These are phyloP conservation scores for Drosophila neotestacea DNA, from an alignment of 2,888 invertebrate species.

Conservation along the genomic window DNA sequence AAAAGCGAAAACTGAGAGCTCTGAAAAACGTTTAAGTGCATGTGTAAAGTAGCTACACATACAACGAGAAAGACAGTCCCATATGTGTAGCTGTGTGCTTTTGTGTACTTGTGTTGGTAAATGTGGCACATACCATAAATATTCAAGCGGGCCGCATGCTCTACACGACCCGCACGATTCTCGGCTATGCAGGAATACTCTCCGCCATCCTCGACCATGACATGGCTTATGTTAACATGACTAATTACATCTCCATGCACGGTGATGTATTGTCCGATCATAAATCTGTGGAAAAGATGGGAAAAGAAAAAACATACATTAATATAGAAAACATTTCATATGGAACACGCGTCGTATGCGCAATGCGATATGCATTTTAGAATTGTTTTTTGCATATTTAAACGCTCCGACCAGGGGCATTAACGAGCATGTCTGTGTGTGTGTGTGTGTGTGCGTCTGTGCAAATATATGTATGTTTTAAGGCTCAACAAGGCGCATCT, in stretches of 20 bases:
- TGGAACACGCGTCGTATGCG: slow-evolving; percentile 55
- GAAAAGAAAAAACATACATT: slow-evolving; percentile 46
- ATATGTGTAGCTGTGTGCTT: slow-evolving; percentile 4
- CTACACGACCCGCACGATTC: slow-evolving; percentile 90
- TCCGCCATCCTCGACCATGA: slow-evolving; percentile 92
- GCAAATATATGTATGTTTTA: slow-evolving; percentile 14
- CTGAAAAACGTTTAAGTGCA: slow-evolving; percentile 73
- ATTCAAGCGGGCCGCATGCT: slow-evolving; percentile 91
- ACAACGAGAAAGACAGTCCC: slow-evolving; percentile 7
- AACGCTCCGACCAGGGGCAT: slow-evolving; percentile 56
- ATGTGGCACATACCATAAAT: slow-evolving; percentile 89
- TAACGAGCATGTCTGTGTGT: slow-evolving; percentile 42
- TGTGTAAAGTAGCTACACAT: slow-evolving; percentile 68
- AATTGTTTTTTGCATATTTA: slow-evolving; percentile 64
- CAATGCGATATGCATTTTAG: slow-evolving; percentile 64
- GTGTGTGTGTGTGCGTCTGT: slow-evolving; percentile 8
- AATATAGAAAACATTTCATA: slow-evolving; percentile 59
- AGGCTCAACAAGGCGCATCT: slow-evolving; percentile 60
- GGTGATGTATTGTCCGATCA: slow-evolving; percentile 91
- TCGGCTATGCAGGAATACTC: slow-evolving; percentile 91
- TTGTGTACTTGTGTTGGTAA: slow-evolving; percentile 25
- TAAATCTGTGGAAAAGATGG: slow-evolving; percentile 86
- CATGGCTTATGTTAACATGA: slow-evolving; percentile 92
- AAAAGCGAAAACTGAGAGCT: slow-evolving; percentile 42
- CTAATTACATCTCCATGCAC: slow-evolving; percentile 93